Conservation (phyloP, 2,888 invertebrate species). For the Augochlorella aurata region DNA sequence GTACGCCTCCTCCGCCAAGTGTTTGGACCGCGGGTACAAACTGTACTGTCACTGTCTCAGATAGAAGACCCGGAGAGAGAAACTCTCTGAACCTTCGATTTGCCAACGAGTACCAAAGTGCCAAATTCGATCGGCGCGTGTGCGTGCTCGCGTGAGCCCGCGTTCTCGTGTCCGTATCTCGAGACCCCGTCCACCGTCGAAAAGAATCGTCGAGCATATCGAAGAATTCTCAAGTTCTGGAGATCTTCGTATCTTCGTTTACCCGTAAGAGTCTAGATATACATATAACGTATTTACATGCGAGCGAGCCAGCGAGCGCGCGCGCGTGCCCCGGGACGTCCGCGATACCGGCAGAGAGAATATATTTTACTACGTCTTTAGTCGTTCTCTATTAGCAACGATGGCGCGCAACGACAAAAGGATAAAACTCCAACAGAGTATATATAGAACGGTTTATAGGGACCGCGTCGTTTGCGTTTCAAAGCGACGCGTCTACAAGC, state of each 20-base stretch:
- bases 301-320: not conserved
- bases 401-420: conserved; percentile 2
- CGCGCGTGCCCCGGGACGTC: not conserved
- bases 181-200: not conserved
- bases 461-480: not conserved
- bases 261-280: no score
- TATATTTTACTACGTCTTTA: conserved; percentile 66
- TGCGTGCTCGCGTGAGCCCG: not conserved
- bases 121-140: conserved; percentile 15
- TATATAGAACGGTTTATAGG: conserved; percentile 3
- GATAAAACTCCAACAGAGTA: not conserved
- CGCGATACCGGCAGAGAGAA: conserved; percentile 3
- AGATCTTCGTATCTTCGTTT: not conserved
- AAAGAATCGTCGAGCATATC: conserved; percentile 4
- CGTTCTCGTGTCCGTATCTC: not conserved
- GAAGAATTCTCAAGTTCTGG: not conserved
- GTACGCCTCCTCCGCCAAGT: conserved; percentile 74
- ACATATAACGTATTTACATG: not conserved
- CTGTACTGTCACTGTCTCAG: conserved; percentile 77
- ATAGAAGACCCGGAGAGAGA: not conserved
- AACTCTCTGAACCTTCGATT: not conserved
- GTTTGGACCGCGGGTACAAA: conserved; percentile 76
- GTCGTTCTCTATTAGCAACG: conserved; percentile 38
- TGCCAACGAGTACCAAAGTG: conserved; percentile 10
- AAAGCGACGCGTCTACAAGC: not conserved